Base-by-base conservation (phyloP, 2,113 vertebrate species). In the Plotosus lineatus region DNA sequence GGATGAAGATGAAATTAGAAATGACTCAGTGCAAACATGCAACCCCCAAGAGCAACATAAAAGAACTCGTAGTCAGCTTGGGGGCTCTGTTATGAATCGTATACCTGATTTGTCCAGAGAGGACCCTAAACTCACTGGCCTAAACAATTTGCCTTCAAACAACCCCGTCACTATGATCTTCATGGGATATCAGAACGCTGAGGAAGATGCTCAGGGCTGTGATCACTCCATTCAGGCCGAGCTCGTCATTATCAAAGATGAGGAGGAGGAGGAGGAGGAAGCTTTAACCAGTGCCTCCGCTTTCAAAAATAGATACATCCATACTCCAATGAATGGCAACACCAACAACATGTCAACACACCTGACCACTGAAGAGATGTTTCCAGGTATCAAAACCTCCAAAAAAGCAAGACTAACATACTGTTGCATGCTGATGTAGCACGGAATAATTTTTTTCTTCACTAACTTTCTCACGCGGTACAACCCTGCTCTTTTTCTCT, bases 141-240 rank as follows among this genome's bases (percentile, higher is more conserved):
- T 92, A 23, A 92, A 94, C 78, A 86, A 90, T 21, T 79, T 95
- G 33, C 93, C 95, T 31, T 89, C 91, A 3, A 90, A 94, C 0
- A 90, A 94, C 48, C 93, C 96, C 0, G 90, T 99, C 55, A 98
- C 97, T 0, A 98, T 99, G 97, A 93, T 99, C 82, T 99, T 99
- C 89, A 98, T 99, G 95, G 98, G 98, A 3, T 99, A 97, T 33
- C 93, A 98, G 85, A 92, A 92, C 0, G 84, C 94, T 10, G 85
- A 83, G n/a, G 94, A 95, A 0, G 82, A 88, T 10, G 90, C 87
- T 4, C 92, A 88, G 0, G 94, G 95, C 0, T 40, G 56, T 1
- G 94, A 95, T 4, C 86, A 94, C 77, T 93, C 84, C 6, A 40
- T 97, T 81, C 94, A 88, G 0, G 97, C 97, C 0, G 97, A 99